Base-by-base conservation (phyloP, 2,888 invertebrate genomes). In the Archaeoteleia sp. region DNA sequence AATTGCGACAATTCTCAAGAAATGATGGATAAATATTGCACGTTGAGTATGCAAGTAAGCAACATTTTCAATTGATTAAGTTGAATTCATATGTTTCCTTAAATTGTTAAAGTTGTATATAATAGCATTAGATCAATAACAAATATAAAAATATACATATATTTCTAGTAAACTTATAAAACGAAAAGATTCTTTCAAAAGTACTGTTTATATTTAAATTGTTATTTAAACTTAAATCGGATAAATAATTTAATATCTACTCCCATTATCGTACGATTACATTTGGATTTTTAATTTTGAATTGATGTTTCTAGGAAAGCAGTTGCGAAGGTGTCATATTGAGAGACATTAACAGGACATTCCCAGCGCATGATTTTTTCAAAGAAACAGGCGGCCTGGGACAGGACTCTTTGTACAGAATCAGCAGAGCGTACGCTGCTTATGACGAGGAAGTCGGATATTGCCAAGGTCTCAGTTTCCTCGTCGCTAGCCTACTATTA, bases 341-440 rank as follows among this genome's bases (percentile, higher is more conserved):
- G 78, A 89, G 98, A 51, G 99, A 99, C 86, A 97, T 99, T 71
- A 96, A 97, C 73, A 91, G 99, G 74, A 99, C 99, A 23, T 99
- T 98, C 87, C 98, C 99, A 6, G 99, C 98, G 23, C 98, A 99
- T 86, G 97, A 98, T 82, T 96, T 93, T 87, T 99, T 99, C 88
- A 95, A 95, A 85, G 96, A 97, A 86, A 93, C 92, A 15, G 97
- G 97, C 35, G 98, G 97, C 6, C 87, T 93, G 45, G 98, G 99
- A 0, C 99, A 99, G 87, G 98, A 98, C 87, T 93, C 96, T 8
- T 88, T 99, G 49, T 95, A 96, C 82, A 93, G 96, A 81, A 94
- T 99, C 81, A 97, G 96, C 82, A 95, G 97, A 85, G 98, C 98
- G 0, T 99, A 99, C 87, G 97, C 98, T 1, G 94, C 98, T 5